Evolutionary conservation across 1,140 invertebrate species (phyloP), one percentile per base, ranked within the genome.

Genomic region (Ruditapes philippinarum): DNA sequence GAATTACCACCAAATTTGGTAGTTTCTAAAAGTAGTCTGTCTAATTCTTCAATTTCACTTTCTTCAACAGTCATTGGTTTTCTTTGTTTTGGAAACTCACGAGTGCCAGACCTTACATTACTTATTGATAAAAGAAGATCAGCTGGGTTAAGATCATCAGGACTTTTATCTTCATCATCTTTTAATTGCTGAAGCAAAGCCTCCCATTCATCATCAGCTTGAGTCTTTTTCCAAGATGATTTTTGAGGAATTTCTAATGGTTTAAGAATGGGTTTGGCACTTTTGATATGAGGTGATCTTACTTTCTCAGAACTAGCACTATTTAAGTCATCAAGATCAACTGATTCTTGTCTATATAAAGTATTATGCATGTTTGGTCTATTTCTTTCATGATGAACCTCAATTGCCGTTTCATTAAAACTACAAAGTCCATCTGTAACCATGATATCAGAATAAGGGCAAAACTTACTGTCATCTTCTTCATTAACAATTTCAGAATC

Each of bases 141-240:
- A 45, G 85, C 60, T 28, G 85, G 85, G 45, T 88, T 88, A 7
- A 88, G 54, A 60, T 88, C 85, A 88, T 88, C 85, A 22, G 85
- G 85, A 54, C 85, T 88, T 14, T 68, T 54, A 36, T 88, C 42
- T 42, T 88, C 85, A 80, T 76, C 85, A 54, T 87, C 84, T 60
- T 88, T 88, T 51, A 88, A 57, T 31, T 88, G 85, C 31, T 88
- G 85, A n/a, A 88, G 38, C 1, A 88, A 42, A 3, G 45, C 36
- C 70, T 88, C 85, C 85, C 85, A 88, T 70, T 88, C 85, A 60
- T 86, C 84, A 68, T 88, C 85, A 65, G 60, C 54, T 54, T 68
- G 31, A 33, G 60, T 65, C 42, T 88, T 88, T 19, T 60, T 49
- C 65, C 36, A 60, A 40, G 74, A 76, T n/a, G 76, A 33, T 51